Percentiles rank a stretch among this genome's conserved stretches.
Evolutionary conservation across 2,797 vertebrate genomes (phyloP).

Genomic region (Muraenolepis orangiensis): DNA sequence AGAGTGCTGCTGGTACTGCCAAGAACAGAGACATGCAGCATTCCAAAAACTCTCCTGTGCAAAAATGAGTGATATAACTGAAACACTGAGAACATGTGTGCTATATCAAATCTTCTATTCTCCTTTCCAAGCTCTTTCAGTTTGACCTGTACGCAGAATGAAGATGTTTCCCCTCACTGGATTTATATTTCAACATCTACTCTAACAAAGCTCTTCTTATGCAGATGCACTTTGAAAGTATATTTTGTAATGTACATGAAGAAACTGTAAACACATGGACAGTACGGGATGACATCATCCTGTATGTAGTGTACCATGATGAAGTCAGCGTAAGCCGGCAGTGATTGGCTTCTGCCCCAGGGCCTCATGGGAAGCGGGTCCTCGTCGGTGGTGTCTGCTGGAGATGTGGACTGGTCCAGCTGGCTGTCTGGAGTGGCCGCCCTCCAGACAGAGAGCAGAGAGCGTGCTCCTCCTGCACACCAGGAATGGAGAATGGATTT

Average conservation of each 20-base stretch:
- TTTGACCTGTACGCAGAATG: not conserved
- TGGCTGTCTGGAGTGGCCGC: constrained; percentile 64
- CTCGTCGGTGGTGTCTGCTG: constrained; percentile 63
- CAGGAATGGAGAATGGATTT: not conserved
- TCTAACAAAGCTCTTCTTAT: not conserved
- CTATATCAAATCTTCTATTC: not conserved
- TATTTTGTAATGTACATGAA: not conserved
- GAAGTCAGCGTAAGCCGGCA: constrained; percentile 68
- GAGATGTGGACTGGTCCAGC: constrained; percentile 59
- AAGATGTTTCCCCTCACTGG: not conserved
- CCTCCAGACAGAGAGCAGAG: constrained; percentile 59
- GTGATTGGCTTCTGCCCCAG: constrained; percentile 70
- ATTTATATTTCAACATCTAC: not conserved
- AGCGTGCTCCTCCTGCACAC: constrained; percentile 56
- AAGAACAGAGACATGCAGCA: not conserved
- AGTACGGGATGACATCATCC: not conserved
- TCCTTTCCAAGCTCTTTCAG: not conserved
- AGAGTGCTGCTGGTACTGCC: not conserved
- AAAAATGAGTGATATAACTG: not conserved
- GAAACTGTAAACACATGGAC: not conserved
- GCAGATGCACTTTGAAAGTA: not conserved
- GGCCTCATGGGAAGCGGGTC: constrained; percentile 59
- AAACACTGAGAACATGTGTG: not conserved
- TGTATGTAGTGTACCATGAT: constrained; percentile 56
- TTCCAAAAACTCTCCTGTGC: not conserved